These are phyloP conservation scores for Capra hircus DNA, from an alignment of 2,113 vertebrate species.

Conservation along the genomic window DNA sequence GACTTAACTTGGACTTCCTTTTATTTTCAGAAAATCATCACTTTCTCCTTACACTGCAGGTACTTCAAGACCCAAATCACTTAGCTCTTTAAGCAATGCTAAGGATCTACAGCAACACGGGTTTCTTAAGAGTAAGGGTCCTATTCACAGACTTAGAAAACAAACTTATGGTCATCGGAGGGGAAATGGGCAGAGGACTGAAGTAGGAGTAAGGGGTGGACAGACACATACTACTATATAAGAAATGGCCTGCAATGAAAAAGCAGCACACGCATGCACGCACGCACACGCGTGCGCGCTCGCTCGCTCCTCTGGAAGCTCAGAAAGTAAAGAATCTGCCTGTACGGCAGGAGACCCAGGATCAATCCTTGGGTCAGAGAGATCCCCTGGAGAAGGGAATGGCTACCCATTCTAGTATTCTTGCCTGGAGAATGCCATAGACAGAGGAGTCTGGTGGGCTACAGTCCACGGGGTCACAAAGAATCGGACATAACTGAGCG, in stretches of 20 bases:
- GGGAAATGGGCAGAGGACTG: neutral
- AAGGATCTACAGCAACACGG: neutral
- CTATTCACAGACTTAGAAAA: neutral
- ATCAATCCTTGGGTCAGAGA: neutral
- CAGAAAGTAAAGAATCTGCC: neutral
- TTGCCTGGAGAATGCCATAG: neutral
- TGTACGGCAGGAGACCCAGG: neutral
- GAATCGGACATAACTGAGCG: neutral
- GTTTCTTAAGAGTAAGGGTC: neutral
- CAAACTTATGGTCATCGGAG: neutral
- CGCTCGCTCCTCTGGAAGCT: neutral
- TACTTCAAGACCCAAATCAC: neutral
- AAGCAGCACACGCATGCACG: neutral
- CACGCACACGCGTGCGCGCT: accelerated
- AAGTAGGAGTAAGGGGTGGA: neutral
- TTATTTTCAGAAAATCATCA: neutral
- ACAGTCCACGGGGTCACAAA: neutral
- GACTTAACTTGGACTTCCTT: neutral
- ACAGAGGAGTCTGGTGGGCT: neutral
- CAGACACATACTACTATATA: neutral
- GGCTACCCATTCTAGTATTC: neutral
- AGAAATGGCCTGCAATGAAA: neutral
- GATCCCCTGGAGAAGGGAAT: neutral
- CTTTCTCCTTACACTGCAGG: neutral
- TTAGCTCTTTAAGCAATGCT: neutral